A percentile compares a stretch with the other conserved stretches of the same genome.
Conservation (phyloP, 2,113 vertebrate species). For the Phaetusa simplex region DNA sequence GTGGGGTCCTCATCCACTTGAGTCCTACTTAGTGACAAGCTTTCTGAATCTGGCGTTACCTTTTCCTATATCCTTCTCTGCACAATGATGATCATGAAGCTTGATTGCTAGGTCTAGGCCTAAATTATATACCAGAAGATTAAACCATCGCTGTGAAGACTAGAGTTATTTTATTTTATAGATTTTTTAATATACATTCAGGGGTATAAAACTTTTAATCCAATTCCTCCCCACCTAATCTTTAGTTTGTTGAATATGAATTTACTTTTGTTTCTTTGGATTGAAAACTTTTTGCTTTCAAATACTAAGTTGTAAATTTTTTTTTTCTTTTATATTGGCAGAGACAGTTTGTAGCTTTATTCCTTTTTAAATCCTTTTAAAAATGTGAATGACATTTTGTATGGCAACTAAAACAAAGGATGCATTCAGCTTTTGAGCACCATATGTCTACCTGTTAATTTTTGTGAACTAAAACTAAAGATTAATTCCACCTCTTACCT, state of each 20-base stretch:
- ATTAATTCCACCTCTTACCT: background rate
- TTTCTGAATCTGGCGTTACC: background rate
- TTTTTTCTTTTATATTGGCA: background rate
- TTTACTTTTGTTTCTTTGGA: background rate
- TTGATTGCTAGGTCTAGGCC: background rate
- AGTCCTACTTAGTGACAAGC: background rate
- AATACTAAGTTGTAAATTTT: background rate
- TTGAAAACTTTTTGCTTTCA: background rate
- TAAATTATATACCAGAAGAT: background rate
- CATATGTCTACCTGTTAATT: background rate
- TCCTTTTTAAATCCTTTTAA: background rate
- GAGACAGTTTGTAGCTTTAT: background rate
- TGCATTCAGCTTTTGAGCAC: background rate
- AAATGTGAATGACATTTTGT: background rate
- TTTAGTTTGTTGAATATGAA: background rate
- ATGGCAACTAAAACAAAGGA: background rate
- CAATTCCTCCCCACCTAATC: background rate
- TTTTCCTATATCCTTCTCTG: background rate
- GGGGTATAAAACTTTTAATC: background rate
- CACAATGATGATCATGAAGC: background rate
- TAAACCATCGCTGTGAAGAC: background rate
- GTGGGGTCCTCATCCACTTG: background rate
- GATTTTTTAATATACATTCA: background rate
- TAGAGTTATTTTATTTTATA: background rate
- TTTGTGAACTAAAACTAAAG: background rate